These are phyloP conservation scores for Sebastes diploproa DNA, from an alignment of 2,797 vertebrate genomes.

Conservation along the genomic window DNA sequence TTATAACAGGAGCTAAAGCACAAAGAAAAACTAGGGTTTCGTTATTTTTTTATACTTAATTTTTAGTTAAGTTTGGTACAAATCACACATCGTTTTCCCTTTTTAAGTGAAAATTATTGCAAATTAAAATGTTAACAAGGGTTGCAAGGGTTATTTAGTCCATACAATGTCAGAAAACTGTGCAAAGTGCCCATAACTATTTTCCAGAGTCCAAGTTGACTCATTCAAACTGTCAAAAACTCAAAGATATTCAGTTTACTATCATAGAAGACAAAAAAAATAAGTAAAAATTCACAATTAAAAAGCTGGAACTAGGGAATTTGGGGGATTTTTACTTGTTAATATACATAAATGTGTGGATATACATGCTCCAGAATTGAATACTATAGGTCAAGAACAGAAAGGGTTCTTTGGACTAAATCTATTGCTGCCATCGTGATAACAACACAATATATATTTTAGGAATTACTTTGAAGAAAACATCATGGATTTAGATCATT, in stretches of 20 bases:
- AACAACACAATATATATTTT: neutral
- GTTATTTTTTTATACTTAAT: neutral
- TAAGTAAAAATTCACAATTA: neutral
- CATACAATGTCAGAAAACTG: neutral
- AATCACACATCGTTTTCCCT: neutral
- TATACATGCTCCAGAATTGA: neutral
- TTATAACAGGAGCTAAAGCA: conserved; percentile 30
- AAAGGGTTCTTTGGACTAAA: neutral
- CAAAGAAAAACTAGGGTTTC: neutral
- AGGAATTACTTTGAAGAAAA: neutral
- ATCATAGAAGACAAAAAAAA: neutral
- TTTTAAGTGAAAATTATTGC: neutral
- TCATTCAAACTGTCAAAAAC: neutral
- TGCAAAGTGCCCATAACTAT: neutral
- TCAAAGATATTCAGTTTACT: neutral
- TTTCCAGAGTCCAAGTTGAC: neutral
- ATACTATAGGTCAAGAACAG: neutral
- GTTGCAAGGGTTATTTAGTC: neutral
- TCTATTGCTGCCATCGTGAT: neutral
- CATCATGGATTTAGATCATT: neutral
- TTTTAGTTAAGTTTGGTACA: neutral
- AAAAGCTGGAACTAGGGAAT: neutral
- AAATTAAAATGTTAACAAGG: neutral
- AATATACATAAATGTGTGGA: neutral
- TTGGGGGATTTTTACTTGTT: neutral